These are phyloP conservation scores for Strigops habroptila DNA, from an alignment of 2,113 vertebrate genomes.

Conservation along the genomic window DNA sequence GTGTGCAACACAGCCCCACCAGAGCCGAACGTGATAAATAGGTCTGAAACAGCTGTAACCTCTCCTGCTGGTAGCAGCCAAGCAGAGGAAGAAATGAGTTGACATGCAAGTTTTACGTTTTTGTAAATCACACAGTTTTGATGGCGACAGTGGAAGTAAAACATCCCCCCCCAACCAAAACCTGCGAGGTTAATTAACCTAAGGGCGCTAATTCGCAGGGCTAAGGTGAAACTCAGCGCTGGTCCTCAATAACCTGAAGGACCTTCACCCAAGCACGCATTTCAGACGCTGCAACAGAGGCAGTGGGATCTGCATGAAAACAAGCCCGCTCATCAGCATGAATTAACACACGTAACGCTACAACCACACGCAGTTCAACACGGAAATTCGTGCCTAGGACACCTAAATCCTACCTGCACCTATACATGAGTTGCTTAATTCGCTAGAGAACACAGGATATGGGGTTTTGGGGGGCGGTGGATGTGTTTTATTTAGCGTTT, in stretches of 20 bases:
- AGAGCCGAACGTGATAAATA: background rate
- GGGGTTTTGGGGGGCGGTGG: background rate
- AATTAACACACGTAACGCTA: background rate
- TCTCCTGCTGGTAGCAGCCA: background rate
- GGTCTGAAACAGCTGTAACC: background rate
- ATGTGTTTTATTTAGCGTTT: background rate
- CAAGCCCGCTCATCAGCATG: background rate
- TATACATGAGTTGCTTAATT: fast-evolving
- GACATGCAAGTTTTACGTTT: background rate
- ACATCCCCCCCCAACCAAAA: background rate
- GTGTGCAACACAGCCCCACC: background rate
- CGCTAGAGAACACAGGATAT: background rate
- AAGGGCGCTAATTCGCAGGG: fast-evolving
- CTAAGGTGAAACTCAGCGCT: background rate
- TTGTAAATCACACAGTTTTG: background rate
- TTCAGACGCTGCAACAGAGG: background rate
- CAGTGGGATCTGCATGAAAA: background rate
- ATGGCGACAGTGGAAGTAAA: background rate
- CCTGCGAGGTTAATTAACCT: background rate
- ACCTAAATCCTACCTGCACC: background rate
- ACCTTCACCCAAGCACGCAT: background rate
- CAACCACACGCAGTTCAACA: background rate
- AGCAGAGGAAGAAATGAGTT: background rate
- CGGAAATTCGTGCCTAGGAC: background rate
- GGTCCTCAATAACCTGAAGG: background rate